phyloP scores from a whole-genome alignment of 2,797 vertebrate genomes.

The Sphenopsis melanotis region DNA sequence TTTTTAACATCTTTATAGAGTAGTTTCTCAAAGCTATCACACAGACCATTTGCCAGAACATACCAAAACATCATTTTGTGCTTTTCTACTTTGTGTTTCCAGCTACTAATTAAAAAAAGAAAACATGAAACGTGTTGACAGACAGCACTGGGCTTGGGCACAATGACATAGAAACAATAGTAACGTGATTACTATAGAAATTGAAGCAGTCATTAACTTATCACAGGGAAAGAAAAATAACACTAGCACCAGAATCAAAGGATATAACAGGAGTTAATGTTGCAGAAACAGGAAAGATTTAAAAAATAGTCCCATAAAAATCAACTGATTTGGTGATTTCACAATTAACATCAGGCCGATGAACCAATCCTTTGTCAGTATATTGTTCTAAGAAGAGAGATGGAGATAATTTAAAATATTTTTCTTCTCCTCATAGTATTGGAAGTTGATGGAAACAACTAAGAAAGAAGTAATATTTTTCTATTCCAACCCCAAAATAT shows the following conservation, averaged over 20 bases:
- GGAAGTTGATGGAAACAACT: not conserved
- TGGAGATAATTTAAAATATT: not conserved
- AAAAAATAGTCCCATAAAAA: not conserved
- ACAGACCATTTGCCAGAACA: not conserved
- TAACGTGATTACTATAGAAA: not conserved
- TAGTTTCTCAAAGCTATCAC: not conserved
- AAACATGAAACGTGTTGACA: not conserved
- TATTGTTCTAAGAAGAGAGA: not conserved
- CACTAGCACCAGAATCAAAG: not conserved
- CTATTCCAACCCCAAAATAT: not conserved
- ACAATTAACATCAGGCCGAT: not conserved
- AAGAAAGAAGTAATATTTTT: not conserved
- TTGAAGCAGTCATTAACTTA: slow-evolving; percentile 5
- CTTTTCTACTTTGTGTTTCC: not conserved
- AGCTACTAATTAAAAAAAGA: slow-evolving; percentile 13
- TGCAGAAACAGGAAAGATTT: not conserved
- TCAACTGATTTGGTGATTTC: not conserved
- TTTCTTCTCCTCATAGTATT: not conserved
- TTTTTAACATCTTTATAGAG: not conserved
- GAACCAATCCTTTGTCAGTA: not conserved
- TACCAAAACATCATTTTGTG: not conserved
- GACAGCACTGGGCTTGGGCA: not conserved
- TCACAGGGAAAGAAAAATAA: not conserved
- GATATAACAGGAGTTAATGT: not conserved
- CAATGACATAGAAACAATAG: not conserved